Percentiles rank a stretch among this genome's conserved stretches.
Evolutionary conservation across 2,113 vertebrate genomes (phyloP).

Genomic region (Cyprinus carpio): DNA sequence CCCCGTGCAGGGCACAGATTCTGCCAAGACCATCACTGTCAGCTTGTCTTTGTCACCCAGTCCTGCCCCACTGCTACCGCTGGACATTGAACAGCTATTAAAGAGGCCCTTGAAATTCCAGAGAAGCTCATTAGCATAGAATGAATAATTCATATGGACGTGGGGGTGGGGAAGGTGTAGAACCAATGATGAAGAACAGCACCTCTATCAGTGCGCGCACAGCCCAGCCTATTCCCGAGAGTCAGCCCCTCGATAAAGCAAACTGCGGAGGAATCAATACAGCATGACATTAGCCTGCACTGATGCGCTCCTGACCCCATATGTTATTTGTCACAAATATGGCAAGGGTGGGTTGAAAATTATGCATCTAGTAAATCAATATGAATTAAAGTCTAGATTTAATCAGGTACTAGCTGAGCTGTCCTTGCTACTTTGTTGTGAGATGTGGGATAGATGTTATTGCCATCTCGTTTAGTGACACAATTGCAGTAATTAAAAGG

Average conservation of each 20-base stretch:
- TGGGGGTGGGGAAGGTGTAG: slow-evolving; percentile 44
- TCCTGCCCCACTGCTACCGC: slow-evolving; percentile 40
- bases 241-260: slow-evolving; percentile 40
- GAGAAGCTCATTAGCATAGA: slow-evolving; percentile 57
- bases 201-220: slow-evolving; percentile 49
- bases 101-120: slow-evolving; percentile 59
- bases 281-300: slow-evolving; percentile 51
- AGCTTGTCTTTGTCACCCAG: slow-evolving; percentile 48
- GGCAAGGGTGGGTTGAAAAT: slow-evolving; percentile 33
- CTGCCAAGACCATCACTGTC: slow-evolving; percentile 61
- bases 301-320: slow-evolving; percentile 42
- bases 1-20: slow-evolving; percentile 59
- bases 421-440: background rate
- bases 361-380: slow-evolving; percentile 24
- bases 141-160: slow-evolving; percentile 58
- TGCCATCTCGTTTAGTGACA: background rate
- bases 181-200: slow-evolving; percentile 56
- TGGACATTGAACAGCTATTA: slow-evolving; percentile 53
- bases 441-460: background rate
- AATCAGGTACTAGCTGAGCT: slow-evolving; percentile 35
- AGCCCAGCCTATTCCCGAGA: slow-evolving; percentile 42
- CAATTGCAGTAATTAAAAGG: background rate
- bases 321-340: slow-evolving; percentile 33
- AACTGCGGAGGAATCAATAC: slow-evolving; percentile 52
- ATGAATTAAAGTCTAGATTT: slow-evolving; percentile 34